Percentiles rank a stretch among this genome's conserved stretches.
Conservation (phyloP, 2,797 vertebrate species). For the Mormyrops boulengeri region DNA sequence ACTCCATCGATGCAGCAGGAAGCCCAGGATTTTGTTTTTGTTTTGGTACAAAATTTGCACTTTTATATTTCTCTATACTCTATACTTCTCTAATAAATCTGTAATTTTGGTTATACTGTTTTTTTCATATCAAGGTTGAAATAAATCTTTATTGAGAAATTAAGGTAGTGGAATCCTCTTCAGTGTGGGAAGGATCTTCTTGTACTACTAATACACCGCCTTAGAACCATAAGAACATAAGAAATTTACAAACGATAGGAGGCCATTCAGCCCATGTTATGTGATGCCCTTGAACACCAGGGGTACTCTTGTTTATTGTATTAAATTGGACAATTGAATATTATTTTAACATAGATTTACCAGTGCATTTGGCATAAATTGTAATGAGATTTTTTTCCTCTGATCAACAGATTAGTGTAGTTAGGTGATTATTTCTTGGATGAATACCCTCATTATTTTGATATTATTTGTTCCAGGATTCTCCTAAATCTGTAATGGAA, state of each 20-base stretch:
- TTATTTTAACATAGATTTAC: background rate
- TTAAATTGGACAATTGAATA: background rate
- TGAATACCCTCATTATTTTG: conserved; percentile 44
- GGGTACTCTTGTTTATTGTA: background rate
- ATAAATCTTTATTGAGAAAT: background rate
- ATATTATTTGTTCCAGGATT: conserved; percentile 38
- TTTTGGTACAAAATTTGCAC: background rate
- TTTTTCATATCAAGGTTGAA: background rate
- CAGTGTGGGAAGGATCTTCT: background rate
- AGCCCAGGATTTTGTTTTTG: background rate
- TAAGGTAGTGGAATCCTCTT: background rate
- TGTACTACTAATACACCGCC: background rate
- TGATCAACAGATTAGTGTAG: conserved; percentile 8
- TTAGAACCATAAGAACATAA: too few relatives aligned
- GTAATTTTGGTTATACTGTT: background rate
- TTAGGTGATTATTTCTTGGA: conserved; percentile 36
- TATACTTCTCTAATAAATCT: background rate
- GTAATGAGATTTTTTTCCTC: background rate
- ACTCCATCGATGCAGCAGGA: background rate
- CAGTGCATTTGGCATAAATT: background rate
- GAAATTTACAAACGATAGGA: too few relatives aligned
- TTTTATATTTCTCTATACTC: background rate
- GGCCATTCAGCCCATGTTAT: too few relatives aligned
- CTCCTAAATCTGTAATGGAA: conserved; percentile 44
- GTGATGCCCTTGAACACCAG: background rate